Conservation (phyloP, 2,113 vertebrate genomes). For the Onychostoma macrolepis region DNA sequence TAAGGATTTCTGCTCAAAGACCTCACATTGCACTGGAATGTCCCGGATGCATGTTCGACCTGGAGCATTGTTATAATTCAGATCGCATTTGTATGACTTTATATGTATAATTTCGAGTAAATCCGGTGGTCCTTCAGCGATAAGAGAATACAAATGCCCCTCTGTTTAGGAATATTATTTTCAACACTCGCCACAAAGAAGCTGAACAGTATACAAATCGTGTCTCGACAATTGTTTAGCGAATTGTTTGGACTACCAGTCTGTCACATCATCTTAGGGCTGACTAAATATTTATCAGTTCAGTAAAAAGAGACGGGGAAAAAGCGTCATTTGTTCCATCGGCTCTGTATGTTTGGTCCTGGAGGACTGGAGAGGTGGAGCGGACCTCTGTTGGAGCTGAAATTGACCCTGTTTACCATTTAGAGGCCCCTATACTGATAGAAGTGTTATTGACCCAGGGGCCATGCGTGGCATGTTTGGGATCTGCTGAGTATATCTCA, state of each 20-base stretch:
- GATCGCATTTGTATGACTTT: slow-evolving; percentile 43
- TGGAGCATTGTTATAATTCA: slow-evolving; percentile 43
- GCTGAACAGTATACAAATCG: slow-evolving; percentile 68
- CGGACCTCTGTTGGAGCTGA: slow-evolving; percentile 60
- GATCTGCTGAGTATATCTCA: slow-evolving; percentile 80
- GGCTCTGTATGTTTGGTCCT: slow-evolving; percentile 58
- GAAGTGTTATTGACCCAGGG: slow-evolving; percentile 78
- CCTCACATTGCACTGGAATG: slow-evolving; percentile 29
- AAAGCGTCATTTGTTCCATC: slow-evolving; percentile 63
- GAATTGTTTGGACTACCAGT: slow-evolving; percentile 75
- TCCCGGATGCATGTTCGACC: slow-evolving; percentile 18
- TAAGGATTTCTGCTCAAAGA: slow-evolving; percentile 28
- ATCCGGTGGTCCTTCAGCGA: slow-evolving; percentile 34
- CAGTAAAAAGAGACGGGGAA: slow-evolving; percentile 55
- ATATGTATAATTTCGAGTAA: slow-evolving; percentile 45
- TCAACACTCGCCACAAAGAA: slow-evolving; percentile 62
- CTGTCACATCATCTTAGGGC: slow-evolving; percentile 70
- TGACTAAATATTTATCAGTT: slow-evolving; percentile 78
- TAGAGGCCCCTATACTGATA: slow-evolving; percentile 76
- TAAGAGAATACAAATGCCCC: slow-evolving; percentile 25
- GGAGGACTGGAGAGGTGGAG: slow-evolving; percentile 65
- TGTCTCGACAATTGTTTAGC: slow-evolving; percentile 75
- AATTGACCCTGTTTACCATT: slow-evolving; percentile 78
- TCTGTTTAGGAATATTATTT: slow-evolving; percentile 58
- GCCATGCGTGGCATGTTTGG: slow-evolving; percentile 79